Percentiles rank a stretch among this genome's conserved stretches.
These are phyloP conservation scores for Ditylenchus weischeri DNA, from an alignment of 2,888 invertebrate species.

Conservation along the genomic window DNA sequence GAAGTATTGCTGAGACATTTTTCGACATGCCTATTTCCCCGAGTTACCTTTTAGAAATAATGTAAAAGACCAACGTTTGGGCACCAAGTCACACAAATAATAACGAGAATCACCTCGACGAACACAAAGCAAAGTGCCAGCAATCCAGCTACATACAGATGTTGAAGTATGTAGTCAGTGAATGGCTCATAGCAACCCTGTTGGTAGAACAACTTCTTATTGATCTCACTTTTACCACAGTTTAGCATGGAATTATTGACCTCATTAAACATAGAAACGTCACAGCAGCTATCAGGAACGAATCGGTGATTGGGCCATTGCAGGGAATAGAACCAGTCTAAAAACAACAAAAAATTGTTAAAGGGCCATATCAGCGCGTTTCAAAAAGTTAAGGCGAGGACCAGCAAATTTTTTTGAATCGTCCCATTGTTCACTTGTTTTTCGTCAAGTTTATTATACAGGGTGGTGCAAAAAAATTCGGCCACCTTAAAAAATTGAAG, in stretches of 20 bases:
- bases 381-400: no score
- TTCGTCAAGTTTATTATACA: no score
- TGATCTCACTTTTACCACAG: constrained; percentile 54
- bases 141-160: constrained; percentile 76
- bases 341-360: not conserved
- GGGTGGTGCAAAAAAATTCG: no score
- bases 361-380: no score
- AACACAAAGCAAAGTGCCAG: constrained; percentile 75
- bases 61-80: no score
- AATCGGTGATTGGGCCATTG: constrained; percentile 69
- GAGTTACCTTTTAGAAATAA: no score
- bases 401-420: no score
- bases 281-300: constrained; percentile 54
- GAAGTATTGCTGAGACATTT: no score
- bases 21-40: no score
- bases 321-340: constrained; percentile 76
- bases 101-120: constrained; percentile 66
- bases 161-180: constrained; percentile 73
- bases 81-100: not conserved
- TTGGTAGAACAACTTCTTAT: constrained; percentile 17
- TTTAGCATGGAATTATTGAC: constrained; percentile 37
- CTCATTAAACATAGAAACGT: constrained; percentile 32
- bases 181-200: constrained; percentile 76
- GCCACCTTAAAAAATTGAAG: no score
- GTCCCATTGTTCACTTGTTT: no score